Base-by-base conservation (phyloP, 2,113 vertebrate genomes). In the Lophotis ruficrista region DNA sequence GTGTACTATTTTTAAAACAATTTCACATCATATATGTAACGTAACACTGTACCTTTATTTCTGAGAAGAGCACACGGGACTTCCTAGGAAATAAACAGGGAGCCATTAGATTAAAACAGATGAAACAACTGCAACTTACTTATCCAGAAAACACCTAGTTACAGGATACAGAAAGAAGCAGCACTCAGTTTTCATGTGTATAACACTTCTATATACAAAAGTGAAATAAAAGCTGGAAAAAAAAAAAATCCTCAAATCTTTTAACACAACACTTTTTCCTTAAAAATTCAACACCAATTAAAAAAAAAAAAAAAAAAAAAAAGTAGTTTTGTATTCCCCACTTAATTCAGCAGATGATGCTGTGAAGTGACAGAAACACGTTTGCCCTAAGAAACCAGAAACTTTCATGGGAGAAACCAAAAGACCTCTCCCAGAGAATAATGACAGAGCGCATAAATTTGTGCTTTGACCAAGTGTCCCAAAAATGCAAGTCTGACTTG, bases 41-140 rank as follows among this genome's bases (percentile, higher is more conserved):
- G 47, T 58, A 62, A 83, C 12, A 70, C 35, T 94, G 97, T 98
- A 99, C 99, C 99, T 98, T 99, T 99, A 95, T 98, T 99, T 96
- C 98, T 98, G 94, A 99, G 99, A 35, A 96, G 97, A 82, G 97
- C 98, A 98, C 99, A 99, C 5, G 99, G 98, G 68, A 99, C 98
- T 81, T 99, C 99, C 99, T 99, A 96, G 33, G 93, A 94, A 95
- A 94, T 31, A 97, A 96, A 97, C 19, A 98, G 41, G 62, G 23
- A 89, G 16, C 33, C 72, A 93, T 72, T 62, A 93, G 17, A 80
- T 94, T 69, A 93, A 72, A 95, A 79, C 1, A 90, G 60, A 82
- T 33, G 5, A 78, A 89, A 72, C 19, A 83, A 31, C 3, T 58
- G 45, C 53, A 93, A 61, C 21, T 50, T 71, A 82, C 13, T 56